These are phyloP conservation scores for Riparia riparia DNA, from an alignment of 2,113 vertebrate species.

Conservation along the genomic window DNA sequence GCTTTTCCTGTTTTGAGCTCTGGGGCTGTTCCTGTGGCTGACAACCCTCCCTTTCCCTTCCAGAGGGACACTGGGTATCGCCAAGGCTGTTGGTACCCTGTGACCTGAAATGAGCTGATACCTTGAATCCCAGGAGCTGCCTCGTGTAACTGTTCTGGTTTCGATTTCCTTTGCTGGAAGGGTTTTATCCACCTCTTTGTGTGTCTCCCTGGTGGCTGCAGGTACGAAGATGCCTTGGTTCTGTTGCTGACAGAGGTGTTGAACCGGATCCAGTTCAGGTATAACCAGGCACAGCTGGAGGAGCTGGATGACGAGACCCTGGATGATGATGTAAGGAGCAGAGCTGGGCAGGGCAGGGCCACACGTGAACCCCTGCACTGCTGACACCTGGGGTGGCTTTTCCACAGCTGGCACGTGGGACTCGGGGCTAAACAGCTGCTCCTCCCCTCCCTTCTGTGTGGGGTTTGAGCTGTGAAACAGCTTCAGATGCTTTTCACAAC, in stretches of 20 bases:
- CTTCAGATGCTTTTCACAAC: not conserved
- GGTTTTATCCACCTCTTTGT: not conserved
- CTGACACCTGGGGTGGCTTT: not conserved
- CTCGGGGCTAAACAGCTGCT: not conserved
- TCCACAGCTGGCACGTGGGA: not conserved
- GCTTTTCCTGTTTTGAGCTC: not conserved
- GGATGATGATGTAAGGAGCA: constrained; percentile 93
- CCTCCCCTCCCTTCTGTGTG: not conserved
- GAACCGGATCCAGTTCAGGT: constrained; percentile 95
- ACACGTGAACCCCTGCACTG: not conserved
- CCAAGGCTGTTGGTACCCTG: not conserved
- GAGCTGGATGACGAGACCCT: constrained; percentile 96
- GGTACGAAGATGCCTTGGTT: constrained; percentile 96
- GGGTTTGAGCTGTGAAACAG: not conserved
- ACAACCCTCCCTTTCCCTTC: not conserved
- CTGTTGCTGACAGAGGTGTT: constrained; percentile 93
- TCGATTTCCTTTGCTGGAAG: not conserved
- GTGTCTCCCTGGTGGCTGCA: constrained; percentile 23
- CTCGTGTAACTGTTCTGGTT: not conserved
- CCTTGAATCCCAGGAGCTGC: not conserved
- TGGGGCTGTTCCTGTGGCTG: not conserved
- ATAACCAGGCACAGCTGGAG: constrained; percentile 96
- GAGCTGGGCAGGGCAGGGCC: not conserved
- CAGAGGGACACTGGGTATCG: not conserved
- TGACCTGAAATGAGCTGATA: not conserved